phyloP scores from a whole-genome alignment of 2,888 invertebrate species.

The Chrysina gloriosa region DNA sequence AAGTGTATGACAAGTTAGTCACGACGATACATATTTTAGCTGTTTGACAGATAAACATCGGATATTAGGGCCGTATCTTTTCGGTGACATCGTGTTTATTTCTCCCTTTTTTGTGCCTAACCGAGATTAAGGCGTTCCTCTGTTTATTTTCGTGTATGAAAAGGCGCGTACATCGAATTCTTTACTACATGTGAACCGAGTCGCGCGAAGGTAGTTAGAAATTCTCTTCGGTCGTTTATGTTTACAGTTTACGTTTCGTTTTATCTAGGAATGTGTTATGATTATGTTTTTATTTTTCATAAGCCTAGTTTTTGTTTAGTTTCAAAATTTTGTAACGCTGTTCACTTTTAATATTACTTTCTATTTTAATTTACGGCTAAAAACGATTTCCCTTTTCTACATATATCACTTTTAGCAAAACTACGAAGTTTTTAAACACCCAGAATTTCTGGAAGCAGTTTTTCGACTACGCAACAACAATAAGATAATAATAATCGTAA shows the following conservation, averaged over 20 bases:
- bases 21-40: constrained; percentile 33
- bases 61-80: constrained; percentile 16
- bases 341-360: no score
- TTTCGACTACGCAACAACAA: no score
- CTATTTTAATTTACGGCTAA: no score
- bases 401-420: no score
- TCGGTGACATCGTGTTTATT: constrained; percentile 26
- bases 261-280: constrained; percentile 6
- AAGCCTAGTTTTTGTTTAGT: no score
- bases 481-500: no score
- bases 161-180: not conserved
- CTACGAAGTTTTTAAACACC: no score
- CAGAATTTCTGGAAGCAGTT: no score
- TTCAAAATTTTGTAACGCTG: no score
- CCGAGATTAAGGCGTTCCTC: constrained; percentile 3
- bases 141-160: constrained; percentile 10
- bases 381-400: no score
- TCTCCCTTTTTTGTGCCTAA: constrained; percentile 11
- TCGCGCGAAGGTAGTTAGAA: no score
- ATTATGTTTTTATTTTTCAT: not conserved
- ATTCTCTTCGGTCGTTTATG: not conserved
- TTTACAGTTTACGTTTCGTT: not conserved
- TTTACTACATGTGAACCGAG: constrained; percentile 5
- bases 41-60: constrained; percentile 29
- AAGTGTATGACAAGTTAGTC: constrained; percentile 27